These are phyloP conservation scores for Zophobas morio DNA, from an alignment of 1,140 invertebrate species.

Conservation along the genomic window DNA sequence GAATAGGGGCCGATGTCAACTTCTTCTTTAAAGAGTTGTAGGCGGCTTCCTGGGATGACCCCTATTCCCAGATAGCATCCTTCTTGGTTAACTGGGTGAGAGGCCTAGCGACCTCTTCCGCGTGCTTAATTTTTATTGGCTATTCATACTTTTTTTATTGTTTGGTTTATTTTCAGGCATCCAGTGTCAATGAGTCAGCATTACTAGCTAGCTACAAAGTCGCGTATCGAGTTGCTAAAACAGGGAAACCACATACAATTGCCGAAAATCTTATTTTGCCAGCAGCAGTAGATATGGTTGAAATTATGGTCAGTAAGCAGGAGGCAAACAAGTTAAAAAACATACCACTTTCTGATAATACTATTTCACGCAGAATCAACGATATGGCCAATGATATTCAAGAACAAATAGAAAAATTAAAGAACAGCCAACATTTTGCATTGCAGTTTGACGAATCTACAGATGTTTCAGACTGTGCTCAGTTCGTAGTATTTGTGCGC, in stretches of 20 bases:
- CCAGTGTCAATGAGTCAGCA: slow-evolving; percentile 41
- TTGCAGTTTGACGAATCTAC: slow-evolving; percentile 56
- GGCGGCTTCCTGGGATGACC: no score
- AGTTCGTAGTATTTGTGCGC: slow-evolving; percentile 59
- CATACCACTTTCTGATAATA: slow-evolving; percentile 57
- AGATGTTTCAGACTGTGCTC: slow-evolving; percentile 52
- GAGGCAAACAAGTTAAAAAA: slow-evolving; percentile 49
- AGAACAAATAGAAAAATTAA: slow-evolving; percentile 51
- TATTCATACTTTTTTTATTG: no score
- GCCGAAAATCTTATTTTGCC: slow-evolving; percentile 56
- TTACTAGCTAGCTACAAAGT: slow-evolving; percentile 61
- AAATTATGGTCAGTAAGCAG: slow-evolving; percentile 51
- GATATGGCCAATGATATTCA: slow-evolving; percentile 52
- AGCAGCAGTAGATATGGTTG: slow-evolving; percentile 58
- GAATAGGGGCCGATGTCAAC: no score
- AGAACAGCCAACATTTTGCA: slow-evolving; percentile 50
- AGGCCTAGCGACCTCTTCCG: no score
- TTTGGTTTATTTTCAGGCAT: not conserved
- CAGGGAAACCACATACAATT: slow-evolving; percentile 61
- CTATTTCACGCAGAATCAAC: slow-evolving; percentile 55
- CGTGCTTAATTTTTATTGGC: no score
- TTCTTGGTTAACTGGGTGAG: no score
- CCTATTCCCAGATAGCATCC: no score
- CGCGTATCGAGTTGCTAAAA: slow-evolving; percentile 61
- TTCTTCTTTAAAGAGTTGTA: no score